Base-by-base conservation (phyloP, 2,113 vertebrate species). In the Holacanthus passer region DNA sequence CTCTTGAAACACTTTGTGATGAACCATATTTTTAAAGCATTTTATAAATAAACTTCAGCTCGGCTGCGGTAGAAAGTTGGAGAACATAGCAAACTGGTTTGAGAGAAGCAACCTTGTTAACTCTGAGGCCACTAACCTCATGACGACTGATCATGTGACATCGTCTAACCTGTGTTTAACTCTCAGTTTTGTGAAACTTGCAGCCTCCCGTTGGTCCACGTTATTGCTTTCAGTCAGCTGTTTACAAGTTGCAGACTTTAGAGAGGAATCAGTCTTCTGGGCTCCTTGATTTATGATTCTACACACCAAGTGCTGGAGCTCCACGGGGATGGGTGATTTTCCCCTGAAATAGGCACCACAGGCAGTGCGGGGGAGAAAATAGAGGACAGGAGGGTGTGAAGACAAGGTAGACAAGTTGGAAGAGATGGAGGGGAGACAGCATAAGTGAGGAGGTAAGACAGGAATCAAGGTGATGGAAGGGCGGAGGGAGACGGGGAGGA, bases 251-350 rank as follows among this genome's bases (percentile, higher is more conserved):
- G 29, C 35, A 50, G 39, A 62, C n/a, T 67, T 79, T 68, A 17
- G 35, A 63, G 65, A 78, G 55, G 65, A 86, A 85, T 87, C 58
- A n/a, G 22, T 79, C 60, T 71, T 78, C 32, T 31, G 48, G 13
- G 27, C 45, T 65, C 19, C 68, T 70, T 73, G 59, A 82, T 85
- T 89, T 77, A 79, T 3, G 13, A 78, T 85, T 85, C 53, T 41
- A 55, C 56, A 75, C 69, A 72, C 6, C 58, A 32, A 73, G 17
- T 48, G 14, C 0, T 63, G 52, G 47, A 79, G 75, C 58, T 80
- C 70, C 31, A 56, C 41, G 32, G 60, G 52, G 32, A 31, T 76
- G 20, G 69, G 76, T 60, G 74, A 77, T 82, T 80, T 70, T 63
- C 66, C 56, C n/a, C 63, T 67, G 37, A 81, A 81, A 81, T 52